These are phyloP conservation scores for Solen grandis DNA, from an alignment of 1,140 invertebrate genomes.

Conservation along the genomic window DNA sequence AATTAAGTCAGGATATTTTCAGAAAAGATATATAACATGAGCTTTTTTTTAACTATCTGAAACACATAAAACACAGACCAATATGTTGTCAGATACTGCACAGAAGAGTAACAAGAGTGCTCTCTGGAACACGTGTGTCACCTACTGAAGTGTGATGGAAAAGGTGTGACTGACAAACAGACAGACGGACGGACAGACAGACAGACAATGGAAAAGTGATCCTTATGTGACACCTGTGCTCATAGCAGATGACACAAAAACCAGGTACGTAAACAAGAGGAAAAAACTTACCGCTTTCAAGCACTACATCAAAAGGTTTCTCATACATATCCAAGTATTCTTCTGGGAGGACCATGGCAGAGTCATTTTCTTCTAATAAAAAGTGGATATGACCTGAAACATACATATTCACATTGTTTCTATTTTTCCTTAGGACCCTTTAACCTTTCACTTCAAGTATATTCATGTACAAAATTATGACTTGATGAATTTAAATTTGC, in stretches of 20 bases:
- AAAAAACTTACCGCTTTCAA: conserved; percentile 71
- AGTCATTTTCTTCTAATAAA: conserved; percentile 50
- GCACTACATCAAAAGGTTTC: conserved; percentile 70
- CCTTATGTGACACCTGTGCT: background rate
- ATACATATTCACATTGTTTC: too few species aligned
- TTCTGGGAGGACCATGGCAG: conserved; percentile 34
- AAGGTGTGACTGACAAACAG: background rate
- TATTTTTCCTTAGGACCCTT: too few species aligned
- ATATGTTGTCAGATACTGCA: too few species aligned
- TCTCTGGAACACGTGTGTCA: background rate
- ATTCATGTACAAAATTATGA: too few species aligned
- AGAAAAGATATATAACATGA: too few species aligned
- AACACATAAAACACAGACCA: too few species aligned
- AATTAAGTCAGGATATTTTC: too few species aligned
- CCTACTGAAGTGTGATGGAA: background rate
- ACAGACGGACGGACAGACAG: background rate
- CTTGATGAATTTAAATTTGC: too few species aligned
- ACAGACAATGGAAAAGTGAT: background rate
- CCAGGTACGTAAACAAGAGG: background rate
- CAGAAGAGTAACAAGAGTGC: background rate
- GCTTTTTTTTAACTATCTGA: too few species aligned
- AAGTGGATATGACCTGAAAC: conserved; percentile 41
- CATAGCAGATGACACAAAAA: conserved; percentile 11
- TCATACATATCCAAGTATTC: conserved; percentile 65
- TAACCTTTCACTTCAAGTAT: too few species aligned